Percentiles rank a stretch among this genome's conserved stretches.
These are phyloP conservation scores for Sarcophaga bullata DNA, from an alignment of 1,140 invertebrate genomes.

Conservation along the genomic window DNA sequence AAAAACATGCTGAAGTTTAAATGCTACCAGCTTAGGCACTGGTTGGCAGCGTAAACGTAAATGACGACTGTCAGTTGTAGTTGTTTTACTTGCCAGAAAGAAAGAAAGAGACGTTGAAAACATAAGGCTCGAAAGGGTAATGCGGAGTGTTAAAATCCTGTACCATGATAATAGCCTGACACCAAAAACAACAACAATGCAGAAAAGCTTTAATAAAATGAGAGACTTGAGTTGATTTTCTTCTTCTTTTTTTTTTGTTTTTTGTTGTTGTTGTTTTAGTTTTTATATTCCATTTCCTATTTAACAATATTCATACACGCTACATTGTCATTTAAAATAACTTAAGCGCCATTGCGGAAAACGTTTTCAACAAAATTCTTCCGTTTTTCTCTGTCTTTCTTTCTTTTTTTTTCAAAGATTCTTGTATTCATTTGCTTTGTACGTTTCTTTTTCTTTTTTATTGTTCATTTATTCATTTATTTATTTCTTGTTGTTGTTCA, in stretches of 20 bases:
- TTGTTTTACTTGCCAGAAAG: background rate
- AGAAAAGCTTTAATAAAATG: too few relatives aligned
- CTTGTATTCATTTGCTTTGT: too few relatives aligned
- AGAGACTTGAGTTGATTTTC: background rate
- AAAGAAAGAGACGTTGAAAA: too few relatives aligned
- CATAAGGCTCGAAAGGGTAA: background rate
- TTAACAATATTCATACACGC: conserved; percentile 36
- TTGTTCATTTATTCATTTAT: conserved; percentile 9
- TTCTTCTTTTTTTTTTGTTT: background rate
- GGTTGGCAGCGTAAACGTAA: background rate
- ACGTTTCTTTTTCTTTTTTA: too few relatives aligned
- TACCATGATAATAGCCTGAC: conserved; percentile 32
- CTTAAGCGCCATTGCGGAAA: conserved; percentile 40
- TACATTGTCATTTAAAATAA: conserved; percentile 41
- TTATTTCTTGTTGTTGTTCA: background rate
- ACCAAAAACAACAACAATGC: background rate
- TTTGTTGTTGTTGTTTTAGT: background rate
- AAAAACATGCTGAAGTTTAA: conserved; percentile 19
- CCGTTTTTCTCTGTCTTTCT: background rate
- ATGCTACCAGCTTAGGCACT: background rate
- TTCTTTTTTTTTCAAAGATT: too few relatives aligned
- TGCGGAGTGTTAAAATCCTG: background rate
- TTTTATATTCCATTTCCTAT: background rate
- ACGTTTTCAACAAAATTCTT: conserved; percentile 38
- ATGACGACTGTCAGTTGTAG: conserved; percentile 6